These are phyloP conservation scores for Hippasteria phrygiana DNA, from an alignment of 53 echinoderm and acorn worm genomes.

Conservation along the genomic window DNA sequence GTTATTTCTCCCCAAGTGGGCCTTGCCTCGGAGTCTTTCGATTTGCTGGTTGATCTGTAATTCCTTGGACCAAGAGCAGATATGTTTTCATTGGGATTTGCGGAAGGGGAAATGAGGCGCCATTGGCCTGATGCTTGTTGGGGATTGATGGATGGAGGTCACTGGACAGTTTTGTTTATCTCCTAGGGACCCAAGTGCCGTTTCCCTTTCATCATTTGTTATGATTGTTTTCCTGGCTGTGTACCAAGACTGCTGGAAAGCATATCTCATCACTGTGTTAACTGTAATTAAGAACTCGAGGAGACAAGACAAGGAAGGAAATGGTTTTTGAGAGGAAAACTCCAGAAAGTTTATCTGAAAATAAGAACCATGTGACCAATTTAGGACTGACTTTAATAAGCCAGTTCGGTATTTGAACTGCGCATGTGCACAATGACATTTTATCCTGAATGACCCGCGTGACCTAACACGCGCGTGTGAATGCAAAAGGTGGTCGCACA, in stretches of 20 bases:
- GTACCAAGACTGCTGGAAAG: background rate
- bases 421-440: too few species aligned
- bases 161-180: background rate
- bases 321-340: background rate
- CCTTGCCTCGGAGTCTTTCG: background rate
- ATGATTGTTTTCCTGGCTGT: background rate
- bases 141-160: background rate
- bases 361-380: background rate
- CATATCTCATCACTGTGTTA: background rate
- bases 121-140: background rate
- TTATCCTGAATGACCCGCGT: too few species aligned
- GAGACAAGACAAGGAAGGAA: background rate
- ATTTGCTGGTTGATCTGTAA: background rate
- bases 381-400: too few species aligned
- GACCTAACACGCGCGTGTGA: too few species aligned
- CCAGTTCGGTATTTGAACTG: too few species aligned
- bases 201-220: background rate
- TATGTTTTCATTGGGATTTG: conserved; percentile 10
- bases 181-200: background rate
- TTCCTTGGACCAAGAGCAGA: background rate
- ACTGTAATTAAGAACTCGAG: background rate
- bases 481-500: too few species aligned
- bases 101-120: background rate
- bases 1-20: background rate
- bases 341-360: background rate